Evolutionary conservation across 2,797 vertebrate genomes (phyloP).

Genomic region (Sebastes aleutianus): DNA sequence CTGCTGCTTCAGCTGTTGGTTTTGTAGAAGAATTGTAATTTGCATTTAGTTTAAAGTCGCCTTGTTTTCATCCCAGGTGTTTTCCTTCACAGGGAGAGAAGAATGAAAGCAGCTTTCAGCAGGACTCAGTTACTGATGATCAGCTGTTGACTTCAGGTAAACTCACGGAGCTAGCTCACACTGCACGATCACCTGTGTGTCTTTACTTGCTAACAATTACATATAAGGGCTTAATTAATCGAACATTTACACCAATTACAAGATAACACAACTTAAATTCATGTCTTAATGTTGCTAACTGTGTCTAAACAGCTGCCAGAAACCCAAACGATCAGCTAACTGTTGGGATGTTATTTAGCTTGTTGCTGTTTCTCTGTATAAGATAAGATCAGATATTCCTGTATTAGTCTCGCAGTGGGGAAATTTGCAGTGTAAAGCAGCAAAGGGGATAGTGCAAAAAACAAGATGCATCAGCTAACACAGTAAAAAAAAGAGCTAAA

Average conservation of each 20-base stretch:
- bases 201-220: neutral
- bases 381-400: no score
- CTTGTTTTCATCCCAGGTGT: neutral
- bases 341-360: neutral
- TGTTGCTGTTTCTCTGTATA: neutral
- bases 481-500: no score
- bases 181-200: neutral
- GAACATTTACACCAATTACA: no score
- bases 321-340: neutral
- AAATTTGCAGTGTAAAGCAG: no score
- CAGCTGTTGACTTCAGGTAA: conserved; percentile 64
- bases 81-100: conserved; percentile 12
- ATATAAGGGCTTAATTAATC: neutral
- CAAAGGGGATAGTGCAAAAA: no score
- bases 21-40: fast-evolving
- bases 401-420: fast-evolving
- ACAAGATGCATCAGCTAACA: no score
- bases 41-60: neutral
- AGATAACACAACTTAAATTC: neutral
- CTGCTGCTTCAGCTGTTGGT: neutral
- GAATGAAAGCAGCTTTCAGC: neutral
- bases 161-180: neutral
- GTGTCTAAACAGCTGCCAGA: neutral
- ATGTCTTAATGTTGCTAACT: neutral
- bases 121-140: conserved; percentile 17